phyloP scores from a whole-genome alignment of 1,140 invertebrate genomes.

The Notospermus geniculatus region DNA sequence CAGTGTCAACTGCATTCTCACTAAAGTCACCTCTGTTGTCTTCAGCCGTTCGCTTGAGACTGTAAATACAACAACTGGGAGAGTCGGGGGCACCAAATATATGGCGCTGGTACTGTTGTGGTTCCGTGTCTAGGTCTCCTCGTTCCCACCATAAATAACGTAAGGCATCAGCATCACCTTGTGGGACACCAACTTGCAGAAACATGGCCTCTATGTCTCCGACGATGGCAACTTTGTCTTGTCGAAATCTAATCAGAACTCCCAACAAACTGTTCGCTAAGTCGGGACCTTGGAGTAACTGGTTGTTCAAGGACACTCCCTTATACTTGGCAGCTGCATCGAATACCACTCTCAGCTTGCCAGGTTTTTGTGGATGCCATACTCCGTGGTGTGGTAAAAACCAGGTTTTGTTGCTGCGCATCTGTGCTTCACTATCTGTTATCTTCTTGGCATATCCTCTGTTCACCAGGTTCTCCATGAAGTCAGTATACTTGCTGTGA shows the following conservation, averaged over 20 bases:
- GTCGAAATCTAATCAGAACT: constrained; percentile 20
- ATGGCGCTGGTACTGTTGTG: constrained; percentile 11
- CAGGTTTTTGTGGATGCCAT: background rate
- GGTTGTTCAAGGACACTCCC: constrained; percentile 17
- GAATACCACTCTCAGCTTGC: background rate
- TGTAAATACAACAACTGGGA: constrained; percentile 16
- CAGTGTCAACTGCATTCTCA: constrained; percentile 1
- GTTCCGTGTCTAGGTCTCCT: constrained; percentile 8
- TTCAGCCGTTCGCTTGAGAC: constrained; percentile 14
- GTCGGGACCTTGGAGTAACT: constrained; percentile 11
- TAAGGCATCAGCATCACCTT: constrained; percentile 12
- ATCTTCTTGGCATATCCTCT: constrained; percentile 11
- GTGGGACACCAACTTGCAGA: constrained; percentile 19
- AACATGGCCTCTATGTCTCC: constrained; percentile 27
- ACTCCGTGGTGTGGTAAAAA: constrained; percentile 16
- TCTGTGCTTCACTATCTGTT: background rate
- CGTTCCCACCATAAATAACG: constrained; percentile 19
- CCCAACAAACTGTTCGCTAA: constrained; percentile 3
- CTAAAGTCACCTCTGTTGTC: constrained; percentile 9
- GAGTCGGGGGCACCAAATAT: constrained; percentile 19
- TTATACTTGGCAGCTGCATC: constrained; percentile 11
- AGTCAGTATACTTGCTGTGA: background rate
- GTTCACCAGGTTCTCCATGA: background rate
- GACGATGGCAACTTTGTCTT: constrained; percentile 11
- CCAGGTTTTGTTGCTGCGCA: background rate